Evolutionary conservation across 2,888 invertebrate genomes (phyloP).

Genomic region (Eutolmus rufibarbis): DNA sequence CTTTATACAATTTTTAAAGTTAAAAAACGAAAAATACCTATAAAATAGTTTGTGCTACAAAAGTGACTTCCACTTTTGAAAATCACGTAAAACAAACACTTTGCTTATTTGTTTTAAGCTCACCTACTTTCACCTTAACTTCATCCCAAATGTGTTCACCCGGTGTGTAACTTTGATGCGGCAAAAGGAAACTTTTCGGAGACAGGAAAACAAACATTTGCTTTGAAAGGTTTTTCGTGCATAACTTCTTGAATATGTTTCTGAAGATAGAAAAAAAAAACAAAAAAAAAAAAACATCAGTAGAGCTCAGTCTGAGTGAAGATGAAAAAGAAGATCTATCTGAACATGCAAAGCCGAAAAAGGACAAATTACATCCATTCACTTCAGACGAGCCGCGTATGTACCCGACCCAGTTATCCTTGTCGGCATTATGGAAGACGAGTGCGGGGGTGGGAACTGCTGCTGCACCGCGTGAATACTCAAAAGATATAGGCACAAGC

Average conservation of each 20-base stretch:
- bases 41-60: background rate
- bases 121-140: background rate
- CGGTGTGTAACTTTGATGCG: conserved; percentile 16
- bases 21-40: background rate
- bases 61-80: conserved; percentile 11
- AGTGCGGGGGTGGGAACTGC: background rate
- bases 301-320: background rate
- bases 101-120: conserved; percentile 19
- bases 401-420: background rate
- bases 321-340: background rate
- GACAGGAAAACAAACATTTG: conserved; percentile 20
- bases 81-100: conserved; percentile 20
- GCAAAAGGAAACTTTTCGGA: conserved; percentile 6
- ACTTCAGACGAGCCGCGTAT: background rate
- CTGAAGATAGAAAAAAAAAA: background rate
- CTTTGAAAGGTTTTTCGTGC: conserved; percentile 18
- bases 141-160: conserved; percentile 15
- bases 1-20: background rate
- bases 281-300: background rate
- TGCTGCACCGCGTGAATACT: conserved; percentile 7
- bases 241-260: background rate
- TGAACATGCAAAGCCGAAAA: background rate
- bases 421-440: background rate
- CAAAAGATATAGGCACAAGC: background rate
- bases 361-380: conserved; percentile 16